These are phyloP conservation scores for Drosophila limbata DNA, from an alignment of 2,888 invertebrate genomes.

Conservation along the genomic window DNA sequence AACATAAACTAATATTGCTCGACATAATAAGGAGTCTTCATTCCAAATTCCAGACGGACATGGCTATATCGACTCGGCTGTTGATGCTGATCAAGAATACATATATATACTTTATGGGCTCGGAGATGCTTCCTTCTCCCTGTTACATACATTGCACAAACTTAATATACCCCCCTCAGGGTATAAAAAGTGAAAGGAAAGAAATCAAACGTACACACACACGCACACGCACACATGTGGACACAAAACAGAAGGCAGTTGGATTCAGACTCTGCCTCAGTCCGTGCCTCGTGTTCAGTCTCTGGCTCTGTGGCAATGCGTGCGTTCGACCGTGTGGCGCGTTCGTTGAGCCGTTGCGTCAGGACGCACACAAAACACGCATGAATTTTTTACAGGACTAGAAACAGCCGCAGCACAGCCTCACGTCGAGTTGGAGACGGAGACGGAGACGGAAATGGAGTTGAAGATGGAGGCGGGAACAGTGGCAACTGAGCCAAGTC, in stretches of 20 bases:
- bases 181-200: constrained; percentile 4
- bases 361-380: constrained; percentile 43
- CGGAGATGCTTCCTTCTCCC: no score
- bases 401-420: constrained; percentile 18
- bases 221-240: constrained; percentile 4
- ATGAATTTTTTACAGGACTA: constrained; percentile 69
- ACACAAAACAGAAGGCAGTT: constrained; percentile 11
- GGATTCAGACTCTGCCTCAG: constrained; percentile 8
- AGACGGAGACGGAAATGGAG: background rate
- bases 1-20: no score
- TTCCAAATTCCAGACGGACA: no score
- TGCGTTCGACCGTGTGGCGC: constrained; percentile 56
- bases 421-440: background rate
- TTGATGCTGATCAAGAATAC: no score
- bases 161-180: no score
- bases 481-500: constrained; percentile 6
- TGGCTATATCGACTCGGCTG: no score
- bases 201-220: constrained; percentile 15
- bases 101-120: no score
- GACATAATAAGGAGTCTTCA: no score
- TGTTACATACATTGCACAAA: no score
- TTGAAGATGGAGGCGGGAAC: background rate
- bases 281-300: background rate
- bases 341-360: constrained; percentile 41
- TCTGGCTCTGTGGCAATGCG: constrained; percentile 29